Evolutionary conservation across 2,797 vertebrate species (phyloP).

Genomic region (Ibycter americanus): DNA sequence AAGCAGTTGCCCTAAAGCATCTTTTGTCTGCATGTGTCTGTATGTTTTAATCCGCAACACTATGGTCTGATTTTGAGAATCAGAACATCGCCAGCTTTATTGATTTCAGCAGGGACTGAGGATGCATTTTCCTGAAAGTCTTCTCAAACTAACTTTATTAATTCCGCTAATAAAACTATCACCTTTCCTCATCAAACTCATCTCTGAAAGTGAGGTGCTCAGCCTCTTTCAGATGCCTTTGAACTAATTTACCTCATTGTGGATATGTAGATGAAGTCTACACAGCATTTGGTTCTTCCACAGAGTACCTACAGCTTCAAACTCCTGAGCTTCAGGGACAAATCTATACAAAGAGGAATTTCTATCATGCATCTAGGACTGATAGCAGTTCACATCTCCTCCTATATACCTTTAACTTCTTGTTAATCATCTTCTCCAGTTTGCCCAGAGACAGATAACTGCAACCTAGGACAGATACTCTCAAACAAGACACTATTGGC

Average conservation of each 20-base stretch:
- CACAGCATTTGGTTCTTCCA: background rate
- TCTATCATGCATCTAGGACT: background rate
- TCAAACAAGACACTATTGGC: background rate
- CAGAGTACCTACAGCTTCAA: background rate
- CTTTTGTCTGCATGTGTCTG: background rate
- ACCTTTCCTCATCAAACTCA: background rate
- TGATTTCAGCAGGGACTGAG: background rate
- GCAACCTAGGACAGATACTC: background rate
- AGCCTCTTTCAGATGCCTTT: background rate
- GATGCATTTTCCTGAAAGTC: background rate
- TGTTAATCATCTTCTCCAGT: background rate
- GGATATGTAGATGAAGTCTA: background rate
- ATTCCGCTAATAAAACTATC: background rate
- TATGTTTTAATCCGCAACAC: background rate
- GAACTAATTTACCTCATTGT: background rate
- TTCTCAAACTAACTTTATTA: background rate
- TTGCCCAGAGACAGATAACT: background rate
- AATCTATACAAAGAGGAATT: background rate
- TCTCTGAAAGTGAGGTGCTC: background rate
- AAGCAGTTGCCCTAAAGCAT: background rate
- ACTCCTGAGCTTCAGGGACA: background rate
- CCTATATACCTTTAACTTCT: background rate
- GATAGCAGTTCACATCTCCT: background rate
- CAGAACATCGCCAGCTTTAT: background rate
- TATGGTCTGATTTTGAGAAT: background rate